Percentiles rank a stretch among this genome's conserved stretches.
Evolutionary conservation across 2,888 invertebrate species (phyloP).

Genomic region (Drosophila affinis): DNA sequence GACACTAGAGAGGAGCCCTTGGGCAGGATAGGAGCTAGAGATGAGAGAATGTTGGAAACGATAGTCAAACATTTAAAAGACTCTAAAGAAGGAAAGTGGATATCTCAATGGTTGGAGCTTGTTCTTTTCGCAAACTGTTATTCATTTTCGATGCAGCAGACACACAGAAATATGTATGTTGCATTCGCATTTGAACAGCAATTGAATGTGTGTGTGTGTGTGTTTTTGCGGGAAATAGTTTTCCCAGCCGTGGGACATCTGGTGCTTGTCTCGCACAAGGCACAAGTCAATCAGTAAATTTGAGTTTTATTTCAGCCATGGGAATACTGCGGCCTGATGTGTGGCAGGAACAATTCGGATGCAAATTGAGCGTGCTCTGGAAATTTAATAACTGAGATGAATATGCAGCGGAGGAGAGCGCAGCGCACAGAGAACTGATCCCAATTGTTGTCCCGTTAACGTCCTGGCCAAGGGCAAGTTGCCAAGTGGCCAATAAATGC

Average conservation of each 20-base stretch:
- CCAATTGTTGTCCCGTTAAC: conserved; percentile 9
- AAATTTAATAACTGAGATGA: conserved; percentile 41
- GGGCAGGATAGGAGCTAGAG: not conserved
- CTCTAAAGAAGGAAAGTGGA: too few relatives aligned
- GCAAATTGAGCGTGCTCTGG: conserved; percentile 1
- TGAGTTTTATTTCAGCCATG: not conserved
- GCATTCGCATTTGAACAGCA: conserved; percentile 16
- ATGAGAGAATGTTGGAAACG: not conserved
- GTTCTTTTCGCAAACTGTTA: too few relatives aligned
- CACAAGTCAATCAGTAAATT: conserved; percentile 20
- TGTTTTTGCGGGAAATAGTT: not conserved
- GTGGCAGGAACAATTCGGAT: not conserved
- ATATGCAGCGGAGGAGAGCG: conserved; percentile 18
- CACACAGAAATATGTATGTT: not conserved
- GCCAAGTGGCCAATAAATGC: conserved; percentile 59
- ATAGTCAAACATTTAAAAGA: not conserved
- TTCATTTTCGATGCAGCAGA: conserved; percentile 4
- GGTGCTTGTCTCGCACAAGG: not conserved
- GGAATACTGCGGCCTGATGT: not conserved
- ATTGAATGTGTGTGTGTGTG: not conserved
- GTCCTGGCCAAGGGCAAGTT: conserved; percentile 2
- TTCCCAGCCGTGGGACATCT: not conserved
- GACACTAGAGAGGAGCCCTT: not conserved
- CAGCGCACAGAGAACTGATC: conserved; percentile 15
- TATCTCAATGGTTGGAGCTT: too few relatives aligned